Base-by-base conservation (phyloP, 2,888 invertebrate species). In the Acanthosoma haemorrhoidale region DNA sequence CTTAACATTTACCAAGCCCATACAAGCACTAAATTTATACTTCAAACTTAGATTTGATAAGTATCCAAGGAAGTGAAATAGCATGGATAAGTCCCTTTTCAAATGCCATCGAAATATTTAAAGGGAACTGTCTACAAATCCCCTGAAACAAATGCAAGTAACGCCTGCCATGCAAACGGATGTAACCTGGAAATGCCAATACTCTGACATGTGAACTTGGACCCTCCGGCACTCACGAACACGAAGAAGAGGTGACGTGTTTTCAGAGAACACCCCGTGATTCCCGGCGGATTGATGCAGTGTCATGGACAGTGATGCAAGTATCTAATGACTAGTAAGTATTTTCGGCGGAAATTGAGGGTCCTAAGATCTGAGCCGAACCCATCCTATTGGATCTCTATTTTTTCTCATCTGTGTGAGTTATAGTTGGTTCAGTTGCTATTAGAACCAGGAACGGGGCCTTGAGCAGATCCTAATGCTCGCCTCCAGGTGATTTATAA, bases 381-480 rank as follows among this genome's bases (percentile, higher is more conserved):
- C 25, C 25, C n/a, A 25, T 51, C 51, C 51, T 51, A 25, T 51
- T 51, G 21, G 51, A 25, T 51, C 29, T 51, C 2, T 51, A n/a
- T n/a, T n/a, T 51, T 25, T 51, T 51, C 25, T 51, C 15, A n/a
- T n/a, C n/a, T n/a, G n/a, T 25, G 51, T 51, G 51, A 51, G 51
- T 51, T 51, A 51, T 51, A 25, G 51, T 51, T 51, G 25, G 51
- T 51, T 51, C 29, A 51, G 51, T 51, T 25, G 51, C 29, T 51
- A 51, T 51, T 51, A 51, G 51, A 51, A 21, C 25, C 25, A 21
- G 21, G 25, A 51, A 51, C 21, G 51, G 51, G 51, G 51, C 51
- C 51, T 51, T 51, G 51, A 51, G 51, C 51, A 21, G 29, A 25
- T 25, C 25, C 51, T 51, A 51, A 51, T 51, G 51, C 25, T 51